Conservation (phyloP, 2,797 vertebrate genomes). For the Gadopsis bispinosus region DNA sequence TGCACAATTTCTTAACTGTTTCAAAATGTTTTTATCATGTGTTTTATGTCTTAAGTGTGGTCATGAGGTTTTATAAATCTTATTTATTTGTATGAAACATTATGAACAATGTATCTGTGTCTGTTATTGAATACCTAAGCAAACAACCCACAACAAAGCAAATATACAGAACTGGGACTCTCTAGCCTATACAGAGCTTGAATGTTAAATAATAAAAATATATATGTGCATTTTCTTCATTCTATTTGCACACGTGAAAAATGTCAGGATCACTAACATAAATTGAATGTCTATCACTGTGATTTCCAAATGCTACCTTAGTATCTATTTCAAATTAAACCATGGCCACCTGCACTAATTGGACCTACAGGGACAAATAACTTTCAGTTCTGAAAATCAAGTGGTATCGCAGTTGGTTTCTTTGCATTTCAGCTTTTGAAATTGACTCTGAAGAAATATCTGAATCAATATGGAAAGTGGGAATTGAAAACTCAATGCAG, state of each 20-base stretch:
- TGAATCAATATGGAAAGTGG: slow-evolving; percentile 54
- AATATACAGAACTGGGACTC: slow-evolving; percentile 10
- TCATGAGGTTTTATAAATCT: neutral
- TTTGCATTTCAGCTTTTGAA: slow-evolving; percentile 52
- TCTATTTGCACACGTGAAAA: slow-evolving; percentile 26
- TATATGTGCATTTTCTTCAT: neutral
- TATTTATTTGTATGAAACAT: neutral
- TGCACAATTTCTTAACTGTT: no score
- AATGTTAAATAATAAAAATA: slow-evolving; percentile 17
- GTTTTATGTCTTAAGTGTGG: neutral
- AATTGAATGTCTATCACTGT: slow-evolving; percentile 39
- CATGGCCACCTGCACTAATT: slow-evolving; percentile 62
- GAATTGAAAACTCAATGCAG: slow-evolving; percentile 39
- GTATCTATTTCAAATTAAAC: slow-evolving; percentile 57
- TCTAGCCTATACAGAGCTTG: neutral
- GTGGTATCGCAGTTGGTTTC: slow-evolving; percentile 12
- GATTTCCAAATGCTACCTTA: slow-evolving; percentile 36
- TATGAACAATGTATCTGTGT: slow-evolving; percentile 5
- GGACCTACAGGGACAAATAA: slow-evolving; percentile 60
- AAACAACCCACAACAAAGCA: slow-evolving; percentile 28
- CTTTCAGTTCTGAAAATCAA: slow-evolving; percentile 58
- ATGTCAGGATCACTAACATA: slow-evolving; percentile 16
- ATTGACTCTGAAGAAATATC: slow-evolving; percentile 58
- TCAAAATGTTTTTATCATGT: neutral
- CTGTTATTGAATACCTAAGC: neutral